These are phyloP conservation scores for Zelostemma sp. DNA, from an alignment of 1,140 invertebrate species.

Conservation along the genomic window DNA sequence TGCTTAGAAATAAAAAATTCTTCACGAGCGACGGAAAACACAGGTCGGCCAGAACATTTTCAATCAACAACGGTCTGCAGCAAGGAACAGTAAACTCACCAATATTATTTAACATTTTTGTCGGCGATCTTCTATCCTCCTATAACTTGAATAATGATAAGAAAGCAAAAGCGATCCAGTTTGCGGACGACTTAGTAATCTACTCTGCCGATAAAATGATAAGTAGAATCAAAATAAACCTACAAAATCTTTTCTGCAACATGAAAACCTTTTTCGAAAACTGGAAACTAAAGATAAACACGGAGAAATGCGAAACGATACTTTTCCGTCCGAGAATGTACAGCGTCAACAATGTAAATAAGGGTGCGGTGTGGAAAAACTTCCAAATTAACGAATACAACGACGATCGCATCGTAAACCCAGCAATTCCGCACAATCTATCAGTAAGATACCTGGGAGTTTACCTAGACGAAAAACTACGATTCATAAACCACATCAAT, in stretches of 20 bases:
- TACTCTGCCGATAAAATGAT: slow-evolving; percentile 6
- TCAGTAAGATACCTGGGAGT: slow-evolving; percentile 19
- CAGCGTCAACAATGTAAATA: slow-evolving; percentile 3
- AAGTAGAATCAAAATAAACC: slow-evolving; percentile 2
- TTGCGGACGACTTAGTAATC: slow-evolving; percentile 32
- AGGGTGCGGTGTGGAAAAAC: slow-evolving; percentile 15
- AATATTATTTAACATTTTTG: slow-evolving; percentile 17
- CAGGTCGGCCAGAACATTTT: background rate
- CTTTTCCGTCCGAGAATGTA: slow-evolving; percentile 15
- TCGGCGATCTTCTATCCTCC: slow-evolving; percentile 4
- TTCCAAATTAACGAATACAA: slow-evolving; percentile 8
- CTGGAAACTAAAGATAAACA: slow-evolving; percentile 34
- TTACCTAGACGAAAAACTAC: slow-evolving; percentile 6
- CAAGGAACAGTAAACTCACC: slow-evolving; percentile 22
- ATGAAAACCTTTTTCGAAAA: slow-evolving; percentile 12
- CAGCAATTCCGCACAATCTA: slow-evolving; percentile 14
- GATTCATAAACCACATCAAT: background rate
- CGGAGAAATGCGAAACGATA: slow-evolving; percentile 30
- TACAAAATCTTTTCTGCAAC: slow-evolving; percentile 15
- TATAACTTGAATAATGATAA: slow-evolving; percentile 1
- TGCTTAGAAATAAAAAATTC: slow-evolving; percentile 15
- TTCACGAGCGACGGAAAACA: background rate
- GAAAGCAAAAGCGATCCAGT: slow-evolving; percentile 12
- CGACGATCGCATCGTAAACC: background rate
- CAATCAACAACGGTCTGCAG: slow-evolving; percentile 11